Conservation (phyloP, 2,888 invertebrate genomes). For the Girardia tigrina region DNA sequence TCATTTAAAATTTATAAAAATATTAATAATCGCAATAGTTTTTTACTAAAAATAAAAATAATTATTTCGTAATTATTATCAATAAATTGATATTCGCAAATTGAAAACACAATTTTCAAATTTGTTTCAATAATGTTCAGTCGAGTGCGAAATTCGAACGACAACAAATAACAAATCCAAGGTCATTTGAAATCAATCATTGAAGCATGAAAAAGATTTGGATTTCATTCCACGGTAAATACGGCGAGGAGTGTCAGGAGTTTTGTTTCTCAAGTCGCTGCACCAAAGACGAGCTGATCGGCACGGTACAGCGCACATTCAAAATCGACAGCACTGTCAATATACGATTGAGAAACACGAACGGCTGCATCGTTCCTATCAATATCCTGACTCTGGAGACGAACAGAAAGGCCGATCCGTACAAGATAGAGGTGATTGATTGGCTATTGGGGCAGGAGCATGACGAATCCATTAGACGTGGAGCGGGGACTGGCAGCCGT, state of each 20-base stretch:
- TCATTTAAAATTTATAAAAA: no score
- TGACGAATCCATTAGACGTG: no score
- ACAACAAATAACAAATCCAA: no score
- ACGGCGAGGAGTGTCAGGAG: not conserved
- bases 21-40: no score
- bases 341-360: not conserved
- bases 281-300: not conserved
- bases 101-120: no score
- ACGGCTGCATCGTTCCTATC: not conserved
- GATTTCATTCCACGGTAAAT: not conserved
- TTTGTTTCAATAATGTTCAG: no score
- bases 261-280: not conserved
- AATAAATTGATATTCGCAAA: no score
- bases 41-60: no score
- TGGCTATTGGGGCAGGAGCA: no score
- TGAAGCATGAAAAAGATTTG: slow-evolving; percentile 10
- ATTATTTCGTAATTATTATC: no score
- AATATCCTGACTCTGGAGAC: not conserved
- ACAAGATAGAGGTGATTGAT: not conserved
- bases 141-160: no score
- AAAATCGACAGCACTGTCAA: not conserved
- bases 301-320: not conserved
- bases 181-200: no score
- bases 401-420: not conserved
- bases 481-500: not conserved